A percentile compares a stretch with the other conserved stretches of the same genome.
These are phyloP conservation scores for Eudasyphora cyanicolor DNA, from an alignment of 2,888 invertebrate genomes.

Conservation along the genomic window DNA sequence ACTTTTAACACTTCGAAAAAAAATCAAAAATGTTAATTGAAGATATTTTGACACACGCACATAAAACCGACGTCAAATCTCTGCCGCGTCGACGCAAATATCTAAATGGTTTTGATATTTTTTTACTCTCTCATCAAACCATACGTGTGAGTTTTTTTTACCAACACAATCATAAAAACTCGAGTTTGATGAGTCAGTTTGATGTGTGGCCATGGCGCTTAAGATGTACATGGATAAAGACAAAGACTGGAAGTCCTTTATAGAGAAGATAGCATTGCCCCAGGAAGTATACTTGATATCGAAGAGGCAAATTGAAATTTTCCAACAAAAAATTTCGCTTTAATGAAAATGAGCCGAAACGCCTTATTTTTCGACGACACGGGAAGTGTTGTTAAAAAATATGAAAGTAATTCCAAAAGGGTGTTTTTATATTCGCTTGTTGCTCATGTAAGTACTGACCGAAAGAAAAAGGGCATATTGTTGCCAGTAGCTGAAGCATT, in stretches of 20 bases:
- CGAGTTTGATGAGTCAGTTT: too few relatives aligned
- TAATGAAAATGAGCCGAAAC: slow-evolving; percentile 36
- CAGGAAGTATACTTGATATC: slow-evolving; percentile 15
- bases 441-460: background rate
- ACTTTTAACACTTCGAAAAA: too few relatives aligned
- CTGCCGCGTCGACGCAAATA: too few relatives aligned
- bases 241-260: background rate
- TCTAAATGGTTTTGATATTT: too few relatives aligned
- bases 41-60: too few relatives aligned
- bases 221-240: slow-evolving; percentile 22
- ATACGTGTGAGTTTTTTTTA: too few relatives aligned
- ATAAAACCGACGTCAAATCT: too few relatives aligned
- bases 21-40: too few relatives aligned
- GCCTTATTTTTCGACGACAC: slow-evolving; percentile 31
- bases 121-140: too few relatives aligned
- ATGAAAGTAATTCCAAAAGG: background rate
- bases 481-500: slow-evolving; percentile 24
- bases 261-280: slow-evolving; percentile 2
- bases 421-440: slow-evolving; percentile 24
- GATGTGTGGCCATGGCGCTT: too few relatives aligned
- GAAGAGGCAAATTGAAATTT: background rate
- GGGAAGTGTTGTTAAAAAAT: slow-evolving; percentile 9
- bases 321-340: background rate
- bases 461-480: background rate
- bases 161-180: too few relatives aligned